Evolutionary conservation across 2,113 vertebrate species (phyloP).

Genomic region (Alaudala cheleensis): DNA sequence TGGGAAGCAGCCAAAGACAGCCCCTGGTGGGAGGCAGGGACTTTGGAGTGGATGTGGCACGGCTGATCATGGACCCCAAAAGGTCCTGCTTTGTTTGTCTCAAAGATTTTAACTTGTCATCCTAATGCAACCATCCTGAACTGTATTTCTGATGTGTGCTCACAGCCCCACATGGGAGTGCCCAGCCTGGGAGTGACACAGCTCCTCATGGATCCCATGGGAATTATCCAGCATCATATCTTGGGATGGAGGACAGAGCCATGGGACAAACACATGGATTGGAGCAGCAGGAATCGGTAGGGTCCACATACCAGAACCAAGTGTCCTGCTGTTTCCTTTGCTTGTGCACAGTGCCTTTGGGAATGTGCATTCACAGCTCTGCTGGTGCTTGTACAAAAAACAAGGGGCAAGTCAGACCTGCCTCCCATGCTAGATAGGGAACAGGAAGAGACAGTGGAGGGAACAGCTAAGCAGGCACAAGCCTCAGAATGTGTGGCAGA

Average conservation of each 20-base stretch:
- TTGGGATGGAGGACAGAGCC: background rate
- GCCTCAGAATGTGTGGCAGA: accelerated
- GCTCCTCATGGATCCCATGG: accelerated
- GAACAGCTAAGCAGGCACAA: background rate
- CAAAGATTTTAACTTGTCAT: background rate
- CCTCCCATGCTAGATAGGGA: background rate
- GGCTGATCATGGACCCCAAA: background rate
- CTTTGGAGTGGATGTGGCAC: too few relatives aligned
- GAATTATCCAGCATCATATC: background rate
- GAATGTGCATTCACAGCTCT: background rate
- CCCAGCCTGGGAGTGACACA: background rate
- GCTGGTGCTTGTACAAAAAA: background rate
- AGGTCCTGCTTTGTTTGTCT: background rate
- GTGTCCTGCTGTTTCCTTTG: background rate
- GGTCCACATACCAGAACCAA: background rate
- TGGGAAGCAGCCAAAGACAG: background rate
- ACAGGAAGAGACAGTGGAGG: accelerated
- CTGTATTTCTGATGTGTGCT: background rate
- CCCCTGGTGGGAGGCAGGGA: background rate
- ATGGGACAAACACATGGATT: background rate
- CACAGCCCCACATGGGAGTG: accelerated
- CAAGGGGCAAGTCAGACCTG: background rate
- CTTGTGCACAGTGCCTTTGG: background rate
- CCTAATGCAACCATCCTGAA: background rate
- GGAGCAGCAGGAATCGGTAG: background rate